Evolutionary conservation across 1,140 invertebrate species (phyloP).

Genomic region (Leucophenga varia): DNA sequence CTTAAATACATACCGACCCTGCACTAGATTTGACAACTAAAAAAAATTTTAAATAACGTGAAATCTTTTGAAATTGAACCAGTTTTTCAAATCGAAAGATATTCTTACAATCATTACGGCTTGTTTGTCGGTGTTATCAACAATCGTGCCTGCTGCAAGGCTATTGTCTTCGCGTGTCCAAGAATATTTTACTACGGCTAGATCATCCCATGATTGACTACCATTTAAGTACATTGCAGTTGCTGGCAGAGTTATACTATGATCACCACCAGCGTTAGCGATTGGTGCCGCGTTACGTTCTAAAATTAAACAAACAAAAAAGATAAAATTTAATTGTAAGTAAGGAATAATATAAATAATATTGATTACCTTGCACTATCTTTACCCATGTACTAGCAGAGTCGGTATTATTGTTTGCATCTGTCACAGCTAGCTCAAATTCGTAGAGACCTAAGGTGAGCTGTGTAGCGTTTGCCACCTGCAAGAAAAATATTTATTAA

Average conservation of each 20-base stretch:
- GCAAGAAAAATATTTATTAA: slow-evolving; percentile 11
- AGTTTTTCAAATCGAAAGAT: background rate
- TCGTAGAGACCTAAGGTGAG: slow-evolving; percentile 83
- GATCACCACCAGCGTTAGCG: slow-evolving; percentile 84
- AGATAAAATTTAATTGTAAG: slow-evolving; percentile 6
- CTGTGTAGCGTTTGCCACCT: slow-evolving; percentile 72
- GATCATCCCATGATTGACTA: slow-evolving; percentile 82
- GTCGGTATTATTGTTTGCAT: slow-evolving; percentile 79
- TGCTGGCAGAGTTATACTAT: slow-evolving; percentile 73
- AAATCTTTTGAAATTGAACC: background rate
- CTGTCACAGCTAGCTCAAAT: slow-evolving; percentile 81
- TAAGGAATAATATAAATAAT: background rate
- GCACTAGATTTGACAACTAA: slow-evolving; percentile 79
- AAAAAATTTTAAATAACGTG: slow-evolving; percentile 18
- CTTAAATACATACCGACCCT: slow-evolving; percentile 85
- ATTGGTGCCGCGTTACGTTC: slow-evolving; percentile 86
- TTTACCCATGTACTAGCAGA: slow-evolving; percentile 71
- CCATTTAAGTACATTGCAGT: slow-evolving; percentile 82
- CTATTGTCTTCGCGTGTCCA: slow-evolving; percentile 83
- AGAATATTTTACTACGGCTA: slow-evolving; percentile 78
- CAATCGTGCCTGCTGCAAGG: slow-evolving; percentile 79
- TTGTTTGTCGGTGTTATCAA: slow-evolving; percentile 71
- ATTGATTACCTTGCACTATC: slow-evolving; percentile 82
- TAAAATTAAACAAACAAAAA: slow-evolving; percentile 47
- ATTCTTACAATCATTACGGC: slow-evolving; percentile 73